Evolutionary conservation across 1,140 invertebrate genomes (phyloP).

Genomic region (Microplitis demolitor): DNA sequence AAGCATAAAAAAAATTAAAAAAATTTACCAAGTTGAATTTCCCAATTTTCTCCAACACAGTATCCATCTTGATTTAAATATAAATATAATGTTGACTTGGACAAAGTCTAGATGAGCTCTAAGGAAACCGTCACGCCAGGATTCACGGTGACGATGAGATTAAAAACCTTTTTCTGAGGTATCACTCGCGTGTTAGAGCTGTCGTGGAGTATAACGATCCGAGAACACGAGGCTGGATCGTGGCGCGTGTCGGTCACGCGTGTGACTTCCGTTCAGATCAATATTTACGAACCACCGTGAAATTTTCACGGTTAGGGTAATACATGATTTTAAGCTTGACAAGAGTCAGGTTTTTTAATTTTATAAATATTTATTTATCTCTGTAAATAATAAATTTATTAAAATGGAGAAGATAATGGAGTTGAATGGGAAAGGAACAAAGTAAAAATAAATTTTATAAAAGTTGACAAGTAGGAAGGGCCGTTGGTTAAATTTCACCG

Average conservation of each 20-base stretch:
- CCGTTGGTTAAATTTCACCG: neutral
- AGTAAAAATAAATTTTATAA: neutral
- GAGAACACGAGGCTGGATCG: no score
- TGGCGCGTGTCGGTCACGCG: conserved; percentile 9
- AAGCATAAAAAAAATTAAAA: neutral
- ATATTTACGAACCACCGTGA: neutral
- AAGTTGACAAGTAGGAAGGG: neutral
- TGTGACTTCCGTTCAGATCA: neutral
- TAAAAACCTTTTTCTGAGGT: neutral
- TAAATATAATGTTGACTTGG: neutral
- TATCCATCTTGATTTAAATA: conserved; percentile 48
- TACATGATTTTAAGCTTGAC: no score
- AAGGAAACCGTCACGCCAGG: neutral
- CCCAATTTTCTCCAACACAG: conserved; percentile 58
- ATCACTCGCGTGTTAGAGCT: conserved; percentile 1
- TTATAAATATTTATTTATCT: no score
- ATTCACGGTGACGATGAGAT: neutral
- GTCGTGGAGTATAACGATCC: no score
- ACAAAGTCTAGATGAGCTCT: no score
- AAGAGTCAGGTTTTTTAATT: no score
- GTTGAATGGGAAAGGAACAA: neutral
- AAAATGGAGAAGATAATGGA: no score
- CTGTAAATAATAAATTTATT: no score
- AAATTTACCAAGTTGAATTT: conserved; percentile 58
- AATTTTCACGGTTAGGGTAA: neutral